Evolutionary conservation across 2,113 vertebrate genomes (phyloP).

Genomic region (Caranx ignobilis): DNA sequence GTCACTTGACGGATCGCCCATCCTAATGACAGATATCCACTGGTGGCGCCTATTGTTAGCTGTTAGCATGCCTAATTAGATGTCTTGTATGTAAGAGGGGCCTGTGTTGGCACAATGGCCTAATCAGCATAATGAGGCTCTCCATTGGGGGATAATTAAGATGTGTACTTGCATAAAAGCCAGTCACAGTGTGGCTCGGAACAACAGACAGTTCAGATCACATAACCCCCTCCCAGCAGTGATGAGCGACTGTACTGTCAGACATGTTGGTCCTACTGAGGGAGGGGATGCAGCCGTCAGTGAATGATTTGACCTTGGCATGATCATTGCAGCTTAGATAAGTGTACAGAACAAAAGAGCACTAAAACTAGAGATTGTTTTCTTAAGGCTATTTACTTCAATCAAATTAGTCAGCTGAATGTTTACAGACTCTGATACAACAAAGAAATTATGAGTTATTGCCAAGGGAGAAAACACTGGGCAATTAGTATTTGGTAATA

Average conservation of each 20-base stretch:
- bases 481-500: slow-evolving; percentile 19
- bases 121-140: slow-evolving; percentile 81
- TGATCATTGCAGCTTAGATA: slow-evolving; percentile 41
- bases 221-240: slow-evolving; percentile 32
- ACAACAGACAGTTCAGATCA: slow-evolving; percentile 64
- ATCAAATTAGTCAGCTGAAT: slow-evolving; percentile 24
- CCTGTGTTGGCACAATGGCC: slow-evolving; percentile 72
- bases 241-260: slow-evolving; percentile 56
- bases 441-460: slow-evolving; percentile 17
- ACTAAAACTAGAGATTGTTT: neutral
- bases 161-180: slow-evolving; percentile 73
- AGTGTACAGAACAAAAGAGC: slow-evolving; percentile 1
- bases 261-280: slow-evolving; percentile 38
- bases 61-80: slow-evolving; percentile 79
- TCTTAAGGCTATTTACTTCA: slow-evolving; percentile 23
- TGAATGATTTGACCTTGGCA: slow-evolving; percentile 55
- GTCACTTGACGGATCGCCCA: slow-evolving; percentile 67
- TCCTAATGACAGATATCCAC: slow-evolving; percentile 70
- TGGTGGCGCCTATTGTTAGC: slow-evolving; percentile 63
- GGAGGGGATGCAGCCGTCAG: slow-evolving; percentile 9
- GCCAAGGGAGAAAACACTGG: slow-evolving; percentile 11
- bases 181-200: slow-evolving; percentile 55
- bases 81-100: slow-evolving; percentile 66
- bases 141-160: slow-evolving; percentile 81
- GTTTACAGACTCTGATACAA: slow-evolving; percentile 17